phyloP scores from a whole-genome alignment of 1,140 invertebrate species.

The Heliconius nattereri region DNA sequence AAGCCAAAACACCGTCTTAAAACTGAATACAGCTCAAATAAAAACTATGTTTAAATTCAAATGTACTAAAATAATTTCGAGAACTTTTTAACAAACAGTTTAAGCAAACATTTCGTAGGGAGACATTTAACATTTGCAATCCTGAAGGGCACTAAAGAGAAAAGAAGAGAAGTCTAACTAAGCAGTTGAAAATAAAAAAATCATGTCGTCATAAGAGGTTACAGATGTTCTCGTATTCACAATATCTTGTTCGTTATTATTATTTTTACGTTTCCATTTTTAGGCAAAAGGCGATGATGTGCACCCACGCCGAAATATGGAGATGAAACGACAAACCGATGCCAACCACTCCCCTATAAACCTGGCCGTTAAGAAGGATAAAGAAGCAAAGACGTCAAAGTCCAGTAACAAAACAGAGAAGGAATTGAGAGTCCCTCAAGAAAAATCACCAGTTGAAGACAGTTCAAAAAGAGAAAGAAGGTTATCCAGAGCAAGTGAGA shows the following conservation, averaged over 20 bases:
- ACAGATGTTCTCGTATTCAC: too few species aligned
- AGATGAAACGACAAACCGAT: slow-evolving; percentile 70
- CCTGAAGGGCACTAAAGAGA: not conserved
- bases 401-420: slow-evolving; percentile 65
- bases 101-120: not conserved
- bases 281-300: slow-evolving; percentile 52
- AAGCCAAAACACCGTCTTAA: too few species aligned
- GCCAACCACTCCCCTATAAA: slow-evolving; percentile 70
- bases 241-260: too few species aligned
- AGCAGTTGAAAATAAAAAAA: not conserved
- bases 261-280: not conserved
- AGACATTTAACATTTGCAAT: not conserved
- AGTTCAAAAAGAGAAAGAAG: slow-evolving; percentile 54
- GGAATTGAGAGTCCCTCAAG: slow-evolving; percentile 62
- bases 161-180: not conserved
- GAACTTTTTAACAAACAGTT: not conserved
- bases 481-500: slow-evolving; percentile 63
- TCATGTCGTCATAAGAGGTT: not conserved
- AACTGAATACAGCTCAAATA: too few species aligned
- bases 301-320: slow-evolving; percentile 58
- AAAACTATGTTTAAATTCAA: too few species aligned
- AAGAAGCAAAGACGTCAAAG: slow-evolving; percentile 53
- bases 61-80: too few species aligned
- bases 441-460: slow-evolving; percentile 68
- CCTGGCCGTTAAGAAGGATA: slow-evolving; percentile 55